These are phyloP conservation scores for Ips nitidus DNA, from an alignment of 1,140 invertebrate species.

Conservation along the genomic window DNA sequence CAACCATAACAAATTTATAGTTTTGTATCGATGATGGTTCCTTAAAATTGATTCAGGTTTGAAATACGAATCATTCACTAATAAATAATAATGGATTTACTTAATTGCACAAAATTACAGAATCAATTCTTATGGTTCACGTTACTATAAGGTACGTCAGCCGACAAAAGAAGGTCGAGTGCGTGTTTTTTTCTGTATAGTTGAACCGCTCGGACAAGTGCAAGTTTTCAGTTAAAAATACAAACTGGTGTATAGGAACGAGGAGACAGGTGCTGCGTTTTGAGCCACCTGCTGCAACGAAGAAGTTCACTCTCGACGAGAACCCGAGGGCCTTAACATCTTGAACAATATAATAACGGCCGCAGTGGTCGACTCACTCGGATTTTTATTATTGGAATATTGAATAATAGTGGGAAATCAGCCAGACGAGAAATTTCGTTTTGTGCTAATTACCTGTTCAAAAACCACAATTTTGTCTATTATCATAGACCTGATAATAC, in stretches of 20 bases:
- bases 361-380: not conserved
- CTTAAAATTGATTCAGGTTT: too few species aligned
- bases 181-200: constrained; percentile 11
- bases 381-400: too few species aligned
- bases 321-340: constrained; percentile 11
- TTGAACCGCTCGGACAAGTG: constrained; percentile 32
- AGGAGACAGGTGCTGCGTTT: constrained; percentile 41
- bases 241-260: constrained; percentile 42
- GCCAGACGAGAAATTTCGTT: too few species aligned
- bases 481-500: too few species aligned
- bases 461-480: too few species aligned
- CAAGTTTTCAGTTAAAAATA: constrained; percentile 46
- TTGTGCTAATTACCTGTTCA: too few species aligned
- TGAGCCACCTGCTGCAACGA: constrained; percentile 42
- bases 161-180: constrained; percentile 26
- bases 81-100: too few species aligned
- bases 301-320: constrained; percentile 31
- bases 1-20: too few species aligned
- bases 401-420: too few species aligned
- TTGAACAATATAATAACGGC: constrained; percentile 24
- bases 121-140: not conserved
- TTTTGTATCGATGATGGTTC: too few species aligned
- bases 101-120: too few species aligned
- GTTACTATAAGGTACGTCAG: not conserved
- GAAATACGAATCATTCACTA: too few species aligned